Conservation (phyloP, 1,140 invertebrate species). For the Tetramorium parvispinum region DNA sequence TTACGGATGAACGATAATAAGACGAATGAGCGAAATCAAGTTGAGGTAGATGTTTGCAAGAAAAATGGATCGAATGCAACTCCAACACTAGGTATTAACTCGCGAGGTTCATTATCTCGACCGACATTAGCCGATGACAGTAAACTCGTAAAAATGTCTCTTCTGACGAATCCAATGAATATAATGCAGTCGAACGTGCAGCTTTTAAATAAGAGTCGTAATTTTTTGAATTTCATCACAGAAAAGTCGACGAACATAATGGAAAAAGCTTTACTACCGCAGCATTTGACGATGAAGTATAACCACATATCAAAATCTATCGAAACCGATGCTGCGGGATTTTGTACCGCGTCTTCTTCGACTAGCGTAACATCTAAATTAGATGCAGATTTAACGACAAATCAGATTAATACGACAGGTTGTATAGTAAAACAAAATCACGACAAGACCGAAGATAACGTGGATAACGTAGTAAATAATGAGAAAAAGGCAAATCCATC, state of each 20-base stretch:
- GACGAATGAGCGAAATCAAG: background rate
- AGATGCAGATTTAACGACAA: constrained; percentile 5
- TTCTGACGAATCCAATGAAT: constrained; percentile 80
- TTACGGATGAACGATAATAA: background rate
- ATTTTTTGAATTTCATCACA: constrained; percentile 83
- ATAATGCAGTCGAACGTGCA: constrained; percentile 81
- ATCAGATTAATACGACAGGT: background rate
- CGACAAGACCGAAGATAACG: background rate
- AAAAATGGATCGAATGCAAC: background rate
- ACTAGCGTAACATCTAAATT: constrained; percentile 9
- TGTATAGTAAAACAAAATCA: background rate
- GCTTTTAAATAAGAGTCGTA: constrained; percentile 82
- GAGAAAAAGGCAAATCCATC: background rate
- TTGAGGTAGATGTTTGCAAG: background rate
- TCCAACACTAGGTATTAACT: background rate
- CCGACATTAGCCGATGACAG: constrained; percentile 78
- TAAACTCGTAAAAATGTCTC: constrained; percentile 81
- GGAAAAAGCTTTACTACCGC: constrained; percentile 82
- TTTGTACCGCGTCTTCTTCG: constrained; percentile 11
- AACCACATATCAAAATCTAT: constrained; percentile 65
- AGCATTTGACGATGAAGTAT: constrained; percentile 75
- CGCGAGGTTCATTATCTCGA: constrained; percentile 11
- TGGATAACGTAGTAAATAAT: background rate
- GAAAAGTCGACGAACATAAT: constrained; percentile 84
- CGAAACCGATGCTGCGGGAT: constrained; percentile 22